Evolutionary conservation across 2,888 invertebrate species (phyloP).

Genomic region (Cryptocephalus primarius): DNA sequence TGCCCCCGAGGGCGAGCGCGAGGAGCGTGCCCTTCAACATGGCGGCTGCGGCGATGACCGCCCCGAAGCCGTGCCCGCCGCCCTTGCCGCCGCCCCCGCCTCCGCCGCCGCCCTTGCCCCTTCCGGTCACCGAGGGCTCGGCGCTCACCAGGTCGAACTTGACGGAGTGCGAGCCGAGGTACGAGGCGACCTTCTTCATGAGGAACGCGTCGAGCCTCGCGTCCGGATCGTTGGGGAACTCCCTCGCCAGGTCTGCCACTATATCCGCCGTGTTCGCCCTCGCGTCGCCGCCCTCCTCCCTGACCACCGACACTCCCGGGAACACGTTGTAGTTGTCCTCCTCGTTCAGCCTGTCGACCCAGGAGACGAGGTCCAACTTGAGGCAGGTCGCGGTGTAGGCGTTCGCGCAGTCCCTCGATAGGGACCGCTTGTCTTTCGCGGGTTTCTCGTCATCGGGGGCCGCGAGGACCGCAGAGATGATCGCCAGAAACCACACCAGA

Average conservation of each 20-base stretch:
- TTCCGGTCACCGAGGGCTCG: constrained; percentile 41
- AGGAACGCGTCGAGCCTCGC: constrained; percentile 66
- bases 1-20: constrained; percentile 57
- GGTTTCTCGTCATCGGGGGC: constrained; percentile 6
- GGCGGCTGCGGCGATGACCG: constrained; percentile 37
- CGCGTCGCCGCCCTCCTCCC: constrained; percentile 42
- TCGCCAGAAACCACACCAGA: constrained; percentile 5
- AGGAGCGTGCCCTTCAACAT: constrained; percentile 59
- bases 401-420: constrained; percentile 43
- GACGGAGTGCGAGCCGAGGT: constrained; percentile 62
- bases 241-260: constrained; percentile 63
- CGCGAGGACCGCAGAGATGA: constrained; percentile 7
- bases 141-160: constrained; percentile 57
- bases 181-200: constrained; percentile 56
- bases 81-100: constrained; percentile 38
- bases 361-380: constrained; percentile 65
- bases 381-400: constrained; percentile 62
- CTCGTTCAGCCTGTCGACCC: constrained; percentile 63
- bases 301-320: constrained; percentile 65
- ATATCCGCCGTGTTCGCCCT: constrained; percentile 52
- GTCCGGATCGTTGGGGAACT: constrained; percentile 65
- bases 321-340: constrained; percentile 57
- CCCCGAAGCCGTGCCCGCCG: constrained; percentile 41
- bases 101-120: constrained; percentile 31
- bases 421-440: constrained; percentile 24